Percentiles rank a stretch among this genome's conserved stretches.
phyloP scores from a whole-genome alignment of 2,888 invertebrate genomes.

The Sesia bembeciformis region DNA sequence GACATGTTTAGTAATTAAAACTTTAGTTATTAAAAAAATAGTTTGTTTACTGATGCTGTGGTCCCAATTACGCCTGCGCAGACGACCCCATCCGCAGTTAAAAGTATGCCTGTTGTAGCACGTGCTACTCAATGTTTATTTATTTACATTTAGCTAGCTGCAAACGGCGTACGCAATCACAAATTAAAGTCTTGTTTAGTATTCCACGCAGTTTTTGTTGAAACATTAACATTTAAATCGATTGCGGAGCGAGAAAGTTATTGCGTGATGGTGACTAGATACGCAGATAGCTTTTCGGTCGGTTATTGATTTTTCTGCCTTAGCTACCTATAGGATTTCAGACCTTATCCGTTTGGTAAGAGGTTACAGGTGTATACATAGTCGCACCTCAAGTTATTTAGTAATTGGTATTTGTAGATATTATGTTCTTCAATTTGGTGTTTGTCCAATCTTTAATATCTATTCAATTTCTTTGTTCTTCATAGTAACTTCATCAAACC shows the following conservation, averaged over 20 bases:
- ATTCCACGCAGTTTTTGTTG: slow-evolving; percentile 8
- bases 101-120: neutral
- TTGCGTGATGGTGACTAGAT: neutral
- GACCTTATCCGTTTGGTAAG: too few relatives aligned
- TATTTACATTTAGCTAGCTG: neutral
- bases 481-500: too few relatives aligned
- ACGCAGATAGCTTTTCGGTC: neutral
- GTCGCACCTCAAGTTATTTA: too few relatives aligned
- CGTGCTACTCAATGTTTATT: neutral
- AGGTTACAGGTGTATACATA: too few relatives aligned
- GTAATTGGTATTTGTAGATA: too few relatives aligned
- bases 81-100: neutral
- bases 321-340: neutral
- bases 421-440: too few relatives aligned
- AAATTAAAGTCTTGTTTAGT: slow-evolving; percentile 2
- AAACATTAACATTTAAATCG: slow-evolving; percentile 11
- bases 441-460: too few relatives aligned
- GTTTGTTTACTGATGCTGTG: too few relatives aligned
- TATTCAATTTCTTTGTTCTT: too few relatives aligned
- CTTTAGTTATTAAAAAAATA: too few relatives aligned
- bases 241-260: slow-evolving; percentile 2
- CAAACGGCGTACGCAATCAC: neutral
- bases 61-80: too few relatives aligned
- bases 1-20: too few relatives aligned
- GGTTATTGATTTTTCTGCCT: neutral